Conservation (phyloP, 2,797 vertebrate genomes). For the Discoglossus pictus region DNA sequence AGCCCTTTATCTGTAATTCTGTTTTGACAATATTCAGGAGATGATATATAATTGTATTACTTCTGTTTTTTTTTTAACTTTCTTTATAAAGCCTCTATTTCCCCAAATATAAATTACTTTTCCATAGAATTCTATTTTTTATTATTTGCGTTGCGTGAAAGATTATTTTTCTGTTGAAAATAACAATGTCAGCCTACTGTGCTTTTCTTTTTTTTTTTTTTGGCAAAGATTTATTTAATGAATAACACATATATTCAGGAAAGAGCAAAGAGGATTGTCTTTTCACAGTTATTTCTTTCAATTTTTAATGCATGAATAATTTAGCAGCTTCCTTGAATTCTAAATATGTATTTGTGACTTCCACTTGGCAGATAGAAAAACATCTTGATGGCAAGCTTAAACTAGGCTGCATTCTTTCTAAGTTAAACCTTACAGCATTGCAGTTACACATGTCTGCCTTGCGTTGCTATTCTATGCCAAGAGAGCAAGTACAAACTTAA, state of each 20-base stretch:
- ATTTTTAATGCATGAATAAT: constrained; percentile 65
- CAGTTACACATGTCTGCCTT: too few species aligned
- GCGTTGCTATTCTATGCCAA: too few species aligned
- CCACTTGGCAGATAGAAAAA: neutral
- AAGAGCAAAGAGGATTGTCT: constrained; percentile 61
- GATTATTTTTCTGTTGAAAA: constrained; percentile 14
- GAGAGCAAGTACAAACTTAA: too few species aligned
- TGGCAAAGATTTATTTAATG: constrained; percentile 49
- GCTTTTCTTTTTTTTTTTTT: constrained; percentile 9
- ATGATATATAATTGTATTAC: constrained; percentile 19
- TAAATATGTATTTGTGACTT: constrained; percentile 63
- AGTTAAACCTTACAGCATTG: too few species aligned
- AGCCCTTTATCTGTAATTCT: too few species aligned
- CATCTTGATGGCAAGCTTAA: neutral
- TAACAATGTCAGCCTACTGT: constrained; percentile 3
- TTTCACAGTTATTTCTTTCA: constrained; percentile 61
- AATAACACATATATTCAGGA: constrained; percentile 58
- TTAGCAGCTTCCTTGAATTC: constrained; percentile 58
- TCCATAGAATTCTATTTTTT: neutral
- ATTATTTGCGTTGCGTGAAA: neutral
- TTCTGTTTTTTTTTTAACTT: constrained; percentile 11
- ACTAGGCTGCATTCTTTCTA: too few species aligned
- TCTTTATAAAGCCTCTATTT: constrained; percentile 10
- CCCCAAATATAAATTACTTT: constrained; percentile 16
- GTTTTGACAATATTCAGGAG: constrained; percentile 17